Evolutionary conservation across 2,797 vertebrate genomes (phyloP).

Genomic region (Sebastes oblongus): DNA sequence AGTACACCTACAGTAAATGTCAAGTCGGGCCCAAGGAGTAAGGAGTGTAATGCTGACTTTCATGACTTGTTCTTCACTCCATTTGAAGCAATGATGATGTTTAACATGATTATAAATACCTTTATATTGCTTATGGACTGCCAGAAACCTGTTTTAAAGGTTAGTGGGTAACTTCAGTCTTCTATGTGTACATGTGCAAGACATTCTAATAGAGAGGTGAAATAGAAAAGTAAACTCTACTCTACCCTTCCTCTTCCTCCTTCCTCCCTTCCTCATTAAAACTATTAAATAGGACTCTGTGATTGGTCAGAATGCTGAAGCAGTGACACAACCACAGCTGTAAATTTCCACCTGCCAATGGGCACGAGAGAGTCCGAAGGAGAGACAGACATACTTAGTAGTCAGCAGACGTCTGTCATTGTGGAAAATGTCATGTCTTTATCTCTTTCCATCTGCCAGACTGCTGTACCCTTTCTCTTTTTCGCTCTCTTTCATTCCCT

Average conservation of each 20-base stretch:
- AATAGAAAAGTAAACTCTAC: not conserved
- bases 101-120: not conserved
- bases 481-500: not conserved
- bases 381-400: constrained; percentile 29
- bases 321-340: constrained; percentile 26
- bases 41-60: not conserved
- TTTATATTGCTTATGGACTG: not conserved
- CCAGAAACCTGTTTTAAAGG: not conserved
- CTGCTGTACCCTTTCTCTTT: constrained; percentile 13
- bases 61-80: not conserved
- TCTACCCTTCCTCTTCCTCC: not conserved
- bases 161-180: not conserved
- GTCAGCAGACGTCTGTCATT: constrained; percentile 58
- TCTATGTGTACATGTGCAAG: not conserved
- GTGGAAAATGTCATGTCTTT: constrained; percentile 55
- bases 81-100: not conserved
- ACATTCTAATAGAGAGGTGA: not conserved
- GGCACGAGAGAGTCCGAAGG: not conserved
- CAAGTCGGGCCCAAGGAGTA: too few relatives aligned
- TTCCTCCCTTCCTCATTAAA: not conserved
- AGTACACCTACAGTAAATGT: not conserved
- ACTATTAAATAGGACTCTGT: not conserved
- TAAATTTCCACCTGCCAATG: constrained; percentile 57
- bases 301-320: not conserved
- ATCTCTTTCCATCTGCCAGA: constrained; percentile 40